Base-by-base conservation (phyloP, 2,797 vertebrate species). In the Scomberomorus guttatus region DNA sequence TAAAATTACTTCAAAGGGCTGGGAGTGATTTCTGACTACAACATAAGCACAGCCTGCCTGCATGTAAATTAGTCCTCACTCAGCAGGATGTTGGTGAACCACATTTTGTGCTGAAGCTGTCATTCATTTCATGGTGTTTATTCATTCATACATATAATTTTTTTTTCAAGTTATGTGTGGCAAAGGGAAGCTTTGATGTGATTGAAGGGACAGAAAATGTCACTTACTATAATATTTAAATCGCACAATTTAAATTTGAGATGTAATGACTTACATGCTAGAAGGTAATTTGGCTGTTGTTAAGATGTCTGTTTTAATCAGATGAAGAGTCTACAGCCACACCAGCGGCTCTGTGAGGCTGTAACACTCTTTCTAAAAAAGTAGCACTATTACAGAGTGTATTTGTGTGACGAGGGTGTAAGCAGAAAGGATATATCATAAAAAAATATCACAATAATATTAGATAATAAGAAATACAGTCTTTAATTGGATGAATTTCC, bases 21-120 rank as follows among this genome's bases (percentile, higher is more conserved):
- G 1, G 5, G 46, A 72, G 63, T 22, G 57, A 59, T 76, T 67
- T 77, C 70, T 67, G 48, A 77, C 54, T 72, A 10, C 56, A 76
- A 72, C 12, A 15, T 51, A 46, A 85, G 69, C 48, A 63, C 24
- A 27, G n/a, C 56, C 50, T 48, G 10, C 9, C 27, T 57, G 18
- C 42, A 42, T 54, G 13, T 39, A n/a, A 74, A 82, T 13, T 18
- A 8, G 15, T 63, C 25, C 34, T 70, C 20, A 37, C 56, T 69
- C 20, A 20, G 76, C 66, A 64, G 56, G 67, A 77, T 27, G 44
- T 27, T 13, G 1, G 34, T 29, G 24, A 70, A 34, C 17, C 2
- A 58, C n/a, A 59, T 57, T 65, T 61, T 59, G 50, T 76, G 22
- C 27, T 14, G 48, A 51, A 37, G 37, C 24, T 55, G 44, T 29